Conservation (phyloP, 2,797 vertebrate species). For the Dendrocincla fuliginosa region DNA sequence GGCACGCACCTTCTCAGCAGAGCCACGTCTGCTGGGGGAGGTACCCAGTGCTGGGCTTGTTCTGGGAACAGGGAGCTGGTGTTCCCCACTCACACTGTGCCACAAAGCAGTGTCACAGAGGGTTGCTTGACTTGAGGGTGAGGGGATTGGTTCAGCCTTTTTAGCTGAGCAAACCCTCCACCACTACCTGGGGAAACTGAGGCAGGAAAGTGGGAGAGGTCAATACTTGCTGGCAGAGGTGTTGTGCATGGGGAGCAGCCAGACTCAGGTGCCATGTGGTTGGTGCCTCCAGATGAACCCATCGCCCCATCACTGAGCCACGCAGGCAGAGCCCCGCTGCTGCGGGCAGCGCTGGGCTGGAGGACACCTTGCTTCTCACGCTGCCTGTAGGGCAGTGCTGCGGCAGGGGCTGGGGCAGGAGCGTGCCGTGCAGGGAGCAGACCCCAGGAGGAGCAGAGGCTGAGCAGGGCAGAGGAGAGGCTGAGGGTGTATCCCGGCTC, state of each 20-base stretch:
- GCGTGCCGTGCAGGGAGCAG: not conserved
- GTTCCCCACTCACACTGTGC: not conserved
- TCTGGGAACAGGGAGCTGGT: not conserved
- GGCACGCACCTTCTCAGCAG: not conserved
- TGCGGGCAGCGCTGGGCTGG: not conserved
- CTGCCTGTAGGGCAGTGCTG: not conserved
- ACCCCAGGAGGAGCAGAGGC: not conserved
- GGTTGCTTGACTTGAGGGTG: not conserved
- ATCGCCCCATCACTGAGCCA: rapidly evolving
- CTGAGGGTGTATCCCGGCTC: not conserved
- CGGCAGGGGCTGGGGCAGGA: not conserved
- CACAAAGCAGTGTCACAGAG: not conserved
- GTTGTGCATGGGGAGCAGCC: not conserved
- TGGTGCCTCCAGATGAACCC: not conserved
- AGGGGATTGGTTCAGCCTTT: not conserved
- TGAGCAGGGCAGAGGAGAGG: not conserved
- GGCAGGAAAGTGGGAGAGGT: not conserved
- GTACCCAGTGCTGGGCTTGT: not conserved
- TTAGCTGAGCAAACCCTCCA: not conserved
- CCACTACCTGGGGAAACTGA: not conserved
- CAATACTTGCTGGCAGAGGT: not conserved
- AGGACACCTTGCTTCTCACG: not conserved
- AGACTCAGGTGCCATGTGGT: not conserved
- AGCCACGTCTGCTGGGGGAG: not conserved
- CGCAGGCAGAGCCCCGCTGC: not conserved